Evolutionary conservation across 2,797 vertebrate species (phyloP).

Genomic region (Tokudaia muenninki): DNA sequence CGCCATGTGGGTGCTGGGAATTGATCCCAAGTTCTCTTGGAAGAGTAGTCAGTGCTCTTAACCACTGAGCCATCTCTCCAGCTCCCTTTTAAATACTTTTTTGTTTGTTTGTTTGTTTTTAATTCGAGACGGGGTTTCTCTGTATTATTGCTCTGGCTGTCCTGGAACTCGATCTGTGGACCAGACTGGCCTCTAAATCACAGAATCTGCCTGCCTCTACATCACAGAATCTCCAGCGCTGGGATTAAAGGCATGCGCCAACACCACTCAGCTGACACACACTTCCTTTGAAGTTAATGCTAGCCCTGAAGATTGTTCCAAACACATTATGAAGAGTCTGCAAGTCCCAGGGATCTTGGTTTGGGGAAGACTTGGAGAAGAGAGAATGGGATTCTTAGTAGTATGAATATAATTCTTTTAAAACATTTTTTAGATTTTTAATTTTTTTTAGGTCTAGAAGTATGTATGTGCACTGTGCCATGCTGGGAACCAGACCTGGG

Average conservation of each 20-base stretch:
- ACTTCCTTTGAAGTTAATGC: neutral
- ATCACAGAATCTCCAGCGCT: neutral
- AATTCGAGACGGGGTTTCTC: neutral
- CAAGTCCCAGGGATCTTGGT: neutral
- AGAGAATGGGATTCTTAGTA: neutral
- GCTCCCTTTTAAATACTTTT: neutral
- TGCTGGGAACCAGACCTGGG: neutral
- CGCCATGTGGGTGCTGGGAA: neutral
- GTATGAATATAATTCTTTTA: neutral
- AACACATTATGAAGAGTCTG: neutral
- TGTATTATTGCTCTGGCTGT: neutral
- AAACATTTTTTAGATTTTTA: neutral
- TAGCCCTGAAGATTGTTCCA: neutral
- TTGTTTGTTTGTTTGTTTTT: neutral
- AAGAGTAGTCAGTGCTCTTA: neutral
- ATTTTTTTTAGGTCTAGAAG: neutral
- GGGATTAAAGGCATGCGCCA: neutral
- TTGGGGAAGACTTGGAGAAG: neutral
- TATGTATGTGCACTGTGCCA: neutral
- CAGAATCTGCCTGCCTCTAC: neutral
- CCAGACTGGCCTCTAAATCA: neutral
- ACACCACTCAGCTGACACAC: neutral
- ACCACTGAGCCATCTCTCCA: neutral
- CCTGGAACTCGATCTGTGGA: neutral
- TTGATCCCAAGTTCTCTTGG: neutral